A percentile compares a stretch with the other conserved stretches of the same genome.
phyloP scores from a whole-genome alignment of 2,797 vertebrate species.

The Sarcoramphus papa region DNA sequence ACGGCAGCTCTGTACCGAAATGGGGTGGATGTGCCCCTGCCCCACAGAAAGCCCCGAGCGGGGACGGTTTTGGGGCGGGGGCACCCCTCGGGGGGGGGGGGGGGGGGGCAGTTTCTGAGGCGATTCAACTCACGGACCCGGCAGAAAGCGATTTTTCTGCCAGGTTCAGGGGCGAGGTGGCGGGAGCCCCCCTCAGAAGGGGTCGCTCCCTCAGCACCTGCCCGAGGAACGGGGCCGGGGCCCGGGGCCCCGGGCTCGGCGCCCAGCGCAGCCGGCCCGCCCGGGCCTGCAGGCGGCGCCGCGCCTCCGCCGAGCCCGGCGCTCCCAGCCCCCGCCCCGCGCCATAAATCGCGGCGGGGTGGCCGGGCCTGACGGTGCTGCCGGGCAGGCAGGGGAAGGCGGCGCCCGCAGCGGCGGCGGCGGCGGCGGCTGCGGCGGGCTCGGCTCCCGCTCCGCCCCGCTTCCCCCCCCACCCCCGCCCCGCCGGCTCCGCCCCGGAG shows the following conservation, averaged over 20 bases:
- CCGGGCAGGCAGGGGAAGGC: neutral
- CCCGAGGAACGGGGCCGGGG: neutral
- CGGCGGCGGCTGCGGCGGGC: neutral
- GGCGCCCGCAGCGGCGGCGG: neutral
- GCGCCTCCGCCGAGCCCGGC: neutral
- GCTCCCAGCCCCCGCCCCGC: neutral
- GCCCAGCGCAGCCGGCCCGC: neutral
- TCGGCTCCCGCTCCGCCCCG: neutral
- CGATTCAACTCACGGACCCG: neutral
- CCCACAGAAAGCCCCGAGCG: neutral
- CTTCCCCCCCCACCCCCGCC: neutral
- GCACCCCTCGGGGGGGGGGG: neutral
- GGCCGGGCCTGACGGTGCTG: neutral
- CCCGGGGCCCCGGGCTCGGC: too few relatives aligned
- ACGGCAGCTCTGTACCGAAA: neutral
- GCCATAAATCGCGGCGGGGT: neutral
- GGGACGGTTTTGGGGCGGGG: fast-evolving
- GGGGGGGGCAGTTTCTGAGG: fast-evolving
- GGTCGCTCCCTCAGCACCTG: neutral
- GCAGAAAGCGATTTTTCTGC: neutral
- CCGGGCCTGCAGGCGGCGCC: conserved; percentile 22
- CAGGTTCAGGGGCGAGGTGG: neutral
- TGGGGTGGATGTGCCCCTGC: fast-evolving
- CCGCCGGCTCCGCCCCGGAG: conserved; percentile 48
- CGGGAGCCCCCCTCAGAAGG: neutral